Conservation (phyloP, 1,140 invertebrate species). For the Cydia strobilella region DNA sequence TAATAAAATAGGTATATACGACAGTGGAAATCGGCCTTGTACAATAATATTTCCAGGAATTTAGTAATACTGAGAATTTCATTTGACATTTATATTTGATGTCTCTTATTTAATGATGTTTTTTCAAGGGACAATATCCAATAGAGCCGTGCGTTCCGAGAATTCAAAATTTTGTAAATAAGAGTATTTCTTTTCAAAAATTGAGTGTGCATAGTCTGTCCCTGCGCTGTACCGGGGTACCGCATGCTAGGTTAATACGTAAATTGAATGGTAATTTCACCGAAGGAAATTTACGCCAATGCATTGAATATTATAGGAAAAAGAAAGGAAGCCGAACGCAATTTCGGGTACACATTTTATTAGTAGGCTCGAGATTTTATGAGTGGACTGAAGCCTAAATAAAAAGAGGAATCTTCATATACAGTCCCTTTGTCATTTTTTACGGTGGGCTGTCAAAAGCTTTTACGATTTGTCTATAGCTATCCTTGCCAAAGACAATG, state of each 20-base stretch:
- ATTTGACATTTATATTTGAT: too few relatives aligned
- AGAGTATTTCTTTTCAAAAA: too few relatives aligned
- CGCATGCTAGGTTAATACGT: neutral
- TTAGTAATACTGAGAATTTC: too few relatives aligned
- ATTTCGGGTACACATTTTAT: constrained; percentile 48
- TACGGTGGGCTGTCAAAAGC: constrained; percentile 54
- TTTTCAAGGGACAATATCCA: too few relatives aligned
- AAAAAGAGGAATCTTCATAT: constrained; percentile 59
- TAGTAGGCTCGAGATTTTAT: constrained; percentile 52
- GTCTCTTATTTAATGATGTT: too few relatives aligned
- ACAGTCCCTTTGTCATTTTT: constrained; percentile 59
- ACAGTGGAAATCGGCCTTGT: too few relatives aligned
- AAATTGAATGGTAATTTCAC: neutral
- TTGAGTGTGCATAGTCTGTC: too few relatives aligned
- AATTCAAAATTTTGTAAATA: too few relatives aligned
- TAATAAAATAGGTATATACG: too few relatives aligned
- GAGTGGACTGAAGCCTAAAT: constrained; percentile 50
- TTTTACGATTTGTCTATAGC: constrained; percentile 53
- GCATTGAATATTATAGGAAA: constrained; percentile 1
- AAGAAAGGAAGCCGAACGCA: constrained; percentile 22
- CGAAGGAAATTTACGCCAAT: neutral
- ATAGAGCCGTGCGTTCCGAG: too few relatives aligned
- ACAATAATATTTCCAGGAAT: too few relatives aligned
- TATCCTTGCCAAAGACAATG: neutral
- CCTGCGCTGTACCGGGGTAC: too few relatives aligned